A percentile compares a stretch with the other conserved stretches of the same genome.
These are phyloP conservation scores for Piscicola geometra DNA, from an alignment of 2,888 invertebrate genomes.

Conservation along the genomic window DNA sequence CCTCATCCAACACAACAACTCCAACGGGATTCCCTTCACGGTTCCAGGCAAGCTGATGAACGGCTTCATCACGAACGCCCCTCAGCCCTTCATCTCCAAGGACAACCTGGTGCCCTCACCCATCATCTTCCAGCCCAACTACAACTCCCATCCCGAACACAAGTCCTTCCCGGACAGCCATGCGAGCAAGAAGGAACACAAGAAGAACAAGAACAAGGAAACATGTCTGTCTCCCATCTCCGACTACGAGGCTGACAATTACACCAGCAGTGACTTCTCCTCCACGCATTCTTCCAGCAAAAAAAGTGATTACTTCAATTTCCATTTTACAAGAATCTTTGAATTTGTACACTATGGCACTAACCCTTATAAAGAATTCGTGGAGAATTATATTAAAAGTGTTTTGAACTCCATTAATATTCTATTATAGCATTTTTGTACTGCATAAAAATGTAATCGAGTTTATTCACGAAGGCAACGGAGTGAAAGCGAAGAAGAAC, in stretches of 20 bases:
- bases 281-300: not conserved
- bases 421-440: not conserved
- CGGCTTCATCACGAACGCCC: constrained; percentile 15
- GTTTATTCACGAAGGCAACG: no score
- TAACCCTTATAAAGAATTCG: no score
- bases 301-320: not conserved
- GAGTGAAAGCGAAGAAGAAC: constrained; percentile 5
- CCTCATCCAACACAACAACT: not conserved
- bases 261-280: constrained; percentile 11
- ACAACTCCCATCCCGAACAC: constrained; percentile 21
- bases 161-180: constrained; percentile 15
- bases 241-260: constrained; percentile 23
- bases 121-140: not conserved
- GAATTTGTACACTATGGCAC: no score
- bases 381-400: no score
- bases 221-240: constrained; percentile 24
- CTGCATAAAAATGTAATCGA: no score
- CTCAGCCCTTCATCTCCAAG: constrained; percentile 1
- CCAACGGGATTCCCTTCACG: not conserved
- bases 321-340: no score
- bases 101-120: not conserved
- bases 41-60: constrained; percentile 22
- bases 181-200: constrained; percentile 13
- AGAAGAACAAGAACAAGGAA: not conserved
- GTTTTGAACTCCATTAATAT: not conserved